Percentiles rank a stretch among this genome's conserved stretches.
phyloP scores from a whole-genome alignment of 2,797 vertebrate genomes.

The Mormyrops boulengeri region DNA sequence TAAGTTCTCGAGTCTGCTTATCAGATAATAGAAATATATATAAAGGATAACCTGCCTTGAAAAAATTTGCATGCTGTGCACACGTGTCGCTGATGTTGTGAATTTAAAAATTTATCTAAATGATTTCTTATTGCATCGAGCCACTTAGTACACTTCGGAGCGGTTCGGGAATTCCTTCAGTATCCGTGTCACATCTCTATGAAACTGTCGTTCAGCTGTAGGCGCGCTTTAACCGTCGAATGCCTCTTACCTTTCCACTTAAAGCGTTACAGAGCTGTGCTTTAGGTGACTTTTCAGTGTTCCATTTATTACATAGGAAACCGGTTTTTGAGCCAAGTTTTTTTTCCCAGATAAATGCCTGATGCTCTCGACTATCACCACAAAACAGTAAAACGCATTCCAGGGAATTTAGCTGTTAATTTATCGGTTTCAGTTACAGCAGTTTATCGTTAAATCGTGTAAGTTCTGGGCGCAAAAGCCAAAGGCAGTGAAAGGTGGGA shows the following conservation, averaged over 20 bases:
- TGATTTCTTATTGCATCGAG: not conserved
- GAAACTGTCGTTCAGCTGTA: not conserved
- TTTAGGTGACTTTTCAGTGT: not conserved
- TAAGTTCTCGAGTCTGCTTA: not conserved
- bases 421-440: not conserved
- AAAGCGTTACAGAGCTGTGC: not conserved
- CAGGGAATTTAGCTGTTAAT: not conserved
- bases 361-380: not conserved
- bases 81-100: not conserved
- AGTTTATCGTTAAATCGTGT: not conserved
- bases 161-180: not conserved
- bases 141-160: not conserved
- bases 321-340: not conserved
- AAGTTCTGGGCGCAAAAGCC: not conserved
- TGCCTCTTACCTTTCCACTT: not conserved
- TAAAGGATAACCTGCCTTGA: not conserved
- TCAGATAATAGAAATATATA: not conserved
- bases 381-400: not conserved
- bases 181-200: not conserved
- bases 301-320: not conserved
- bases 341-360: not conserved
- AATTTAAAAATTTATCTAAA: not conserved
- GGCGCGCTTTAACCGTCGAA: conserved; percentile 7
- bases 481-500: not conserved
- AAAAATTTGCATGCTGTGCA: not conserved